Evolutionary conservation across 2,797 vertebrate genomes (phyloP).

Genomic region (Arrhamphus sclerolepis): DNA sequence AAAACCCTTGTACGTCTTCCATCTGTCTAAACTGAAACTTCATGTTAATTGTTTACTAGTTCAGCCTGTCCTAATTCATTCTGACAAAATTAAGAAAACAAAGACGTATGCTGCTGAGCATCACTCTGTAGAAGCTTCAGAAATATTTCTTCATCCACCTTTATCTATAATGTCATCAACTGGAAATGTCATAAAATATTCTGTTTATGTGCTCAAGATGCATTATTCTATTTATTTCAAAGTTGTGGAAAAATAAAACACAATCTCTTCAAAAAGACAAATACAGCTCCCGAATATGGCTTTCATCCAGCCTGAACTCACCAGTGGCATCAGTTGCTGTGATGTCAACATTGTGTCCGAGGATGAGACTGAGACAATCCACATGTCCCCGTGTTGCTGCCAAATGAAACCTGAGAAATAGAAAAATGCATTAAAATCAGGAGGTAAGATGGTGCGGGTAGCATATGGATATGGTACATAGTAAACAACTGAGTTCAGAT

Average conservation of each 20-base stretch:
- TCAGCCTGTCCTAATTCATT: too few relatives aligned
- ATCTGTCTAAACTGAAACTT: too few relatives aligned
- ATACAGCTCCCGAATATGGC: not conserved
- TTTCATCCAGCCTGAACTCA: slow-evolving; percentile 58
- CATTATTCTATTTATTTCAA: not conserved
- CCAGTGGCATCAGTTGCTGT: slow-evolving; percentile 90
- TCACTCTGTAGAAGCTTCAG: not conserved
- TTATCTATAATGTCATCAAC: not conserved
- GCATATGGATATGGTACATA: not conserved
- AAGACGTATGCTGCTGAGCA: too few relatives aligned
- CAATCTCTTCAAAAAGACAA: not conserved
- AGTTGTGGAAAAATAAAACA: not conserved
- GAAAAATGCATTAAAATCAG: slow-evolving; percentile 8
- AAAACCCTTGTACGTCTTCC: too few relatives aligned
- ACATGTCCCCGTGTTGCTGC: slow-evolving; percentile 93
- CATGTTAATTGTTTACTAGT: too few relatives aligned
- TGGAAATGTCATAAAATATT: not conserved
- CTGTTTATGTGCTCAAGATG: not conserved
- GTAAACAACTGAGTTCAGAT: slow-evolving; percentile 10
- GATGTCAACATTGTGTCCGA: slow-evolving; percentile 88
- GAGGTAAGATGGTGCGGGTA: slow-evolving; percentile 6
- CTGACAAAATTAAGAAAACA: too few relatives aligned
- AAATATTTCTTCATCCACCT: not conserved
- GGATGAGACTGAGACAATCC: slow-evolving; percentile 91
- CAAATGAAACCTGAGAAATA: slow-evolving; percentile 88